phyloP scores from a whole-genome alignment of 2,113 vertebrate genomes.

The Brachypodius melanocephalos region DNA sequence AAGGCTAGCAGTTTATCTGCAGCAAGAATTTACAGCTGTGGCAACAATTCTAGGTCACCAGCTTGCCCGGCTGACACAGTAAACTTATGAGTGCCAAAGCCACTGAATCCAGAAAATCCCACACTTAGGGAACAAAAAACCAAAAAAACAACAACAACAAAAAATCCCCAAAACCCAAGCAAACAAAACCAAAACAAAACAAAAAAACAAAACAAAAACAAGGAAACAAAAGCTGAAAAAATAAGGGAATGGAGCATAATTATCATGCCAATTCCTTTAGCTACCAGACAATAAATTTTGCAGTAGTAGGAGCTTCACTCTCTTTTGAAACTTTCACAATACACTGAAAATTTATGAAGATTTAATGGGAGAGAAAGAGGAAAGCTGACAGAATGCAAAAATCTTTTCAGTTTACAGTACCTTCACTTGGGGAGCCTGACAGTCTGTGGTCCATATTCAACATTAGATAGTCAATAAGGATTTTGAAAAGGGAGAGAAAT shows the following conservation, averaged over 20 bases:
- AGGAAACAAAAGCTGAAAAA: fast-evolving
- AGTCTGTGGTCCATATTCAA: neutral
- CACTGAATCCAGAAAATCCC: neutral
- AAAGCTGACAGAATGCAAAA: neutral
- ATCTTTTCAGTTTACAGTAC: neutral
- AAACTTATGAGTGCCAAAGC: neutral
- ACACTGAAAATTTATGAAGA: neutral
- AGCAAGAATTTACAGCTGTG: neutral
- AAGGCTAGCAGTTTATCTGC: neutral
- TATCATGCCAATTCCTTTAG: neutral
- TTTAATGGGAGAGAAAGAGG: neutral
- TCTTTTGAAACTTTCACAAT: neutral
- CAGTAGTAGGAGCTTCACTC: neutral
- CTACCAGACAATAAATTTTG: neutral
- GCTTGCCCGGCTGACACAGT: neutral
- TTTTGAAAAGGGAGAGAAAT: neutral
- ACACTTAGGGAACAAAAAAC: neutral
- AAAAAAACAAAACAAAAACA: neutral
- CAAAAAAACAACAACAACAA: no score
- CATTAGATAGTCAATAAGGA: neutral
- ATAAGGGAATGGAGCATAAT: neutral
- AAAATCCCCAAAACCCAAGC: no score
- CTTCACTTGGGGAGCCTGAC: neutral
- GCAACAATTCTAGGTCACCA: neutral
- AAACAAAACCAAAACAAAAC: no score